Base-by-base conservation (phyloP, 37 sponge, comb jelly and placozoan species). In the Ephydatia muelleri region DNA sequence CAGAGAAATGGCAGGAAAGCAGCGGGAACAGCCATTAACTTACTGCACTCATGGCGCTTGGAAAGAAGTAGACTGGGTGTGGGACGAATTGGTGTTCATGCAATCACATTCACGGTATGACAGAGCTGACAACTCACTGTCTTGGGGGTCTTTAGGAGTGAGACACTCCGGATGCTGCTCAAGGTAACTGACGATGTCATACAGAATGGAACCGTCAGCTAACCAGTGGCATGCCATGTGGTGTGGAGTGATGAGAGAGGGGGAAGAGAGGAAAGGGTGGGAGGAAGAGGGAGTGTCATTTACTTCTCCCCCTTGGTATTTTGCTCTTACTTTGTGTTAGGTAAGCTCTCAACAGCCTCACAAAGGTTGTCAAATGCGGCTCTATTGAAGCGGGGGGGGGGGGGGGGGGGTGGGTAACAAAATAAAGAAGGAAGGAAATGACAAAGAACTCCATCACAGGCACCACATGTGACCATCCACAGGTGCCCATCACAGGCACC, bases 331-430 rank as follows among this genome's bases (percentile, higher is more conserved):
- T 29, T 49, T 19, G 8, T 23, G 22, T 49, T 8, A 71, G 8
- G 39, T 70, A 43, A n/a, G 67, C 65, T n/a, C 47, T 30, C 32
- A 90, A 43, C 2, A 90, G 67, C 5, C 32, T 68, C 30, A 65
- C 37, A 32, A 90, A 82, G 5, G 90, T 90, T 0, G 86, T 85
- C 3, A 90, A 81, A 28, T 47, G 75, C 4, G 90, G 90, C 35
- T 82, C 90, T 90, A 39, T 65, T 57, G 31, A 14, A 11, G 19
- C 1, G 2, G 28, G 31, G n/a, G 32, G 14, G 65, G 28, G 5
- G 28, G 25, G 9, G 6, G 25, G 26, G 28, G 26, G 22, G 49
- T 27, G n/a, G n/a, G n/a, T n/a, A n/a, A n/a, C n/a, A n/a, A n/a
- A n/a, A n/a, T n/a, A n/a, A n/a, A n/a, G n/a, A n/a, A n/a, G n/a